phyloP scores from a whole-genome alignment of 2,888 invertebrate genomes.

The Tetragonula carbonaria region DNA sequence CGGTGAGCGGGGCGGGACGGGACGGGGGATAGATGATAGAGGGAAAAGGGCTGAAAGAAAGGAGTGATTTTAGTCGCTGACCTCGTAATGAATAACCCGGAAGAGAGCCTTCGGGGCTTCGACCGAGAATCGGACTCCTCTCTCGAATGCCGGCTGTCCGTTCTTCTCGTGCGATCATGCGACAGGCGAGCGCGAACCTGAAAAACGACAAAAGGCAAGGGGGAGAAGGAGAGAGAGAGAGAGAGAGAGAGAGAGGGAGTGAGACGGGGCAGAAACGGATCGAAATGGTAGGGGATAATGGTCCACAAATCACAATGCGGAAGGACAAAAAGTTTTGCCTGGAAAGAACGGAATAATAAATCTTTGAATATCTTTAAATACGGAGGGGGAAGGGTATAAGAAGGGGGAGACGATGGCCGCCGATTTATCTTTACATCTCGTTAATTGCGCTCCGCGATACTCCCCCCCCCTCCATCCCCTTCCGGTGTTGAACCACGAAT shows the following conservation, averaged over 20 bases:
- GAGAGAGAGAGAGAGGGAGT: neutral
- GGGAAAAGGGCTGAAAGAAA: constrained; percentile 49
- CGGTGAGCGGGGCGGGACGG: constrained; percentile 13
- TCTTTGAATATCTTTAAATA: constrained; percentile 71
- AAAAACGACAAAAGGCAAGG: neutral
- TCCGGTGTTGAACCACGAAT: no score
- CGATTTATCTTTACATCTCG: constrained; percentile 14
- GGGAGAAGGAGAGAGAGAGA: neutral
- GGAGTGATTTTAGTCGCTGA: constrained; percentile 64
- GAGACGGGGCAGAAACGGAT: neutral
- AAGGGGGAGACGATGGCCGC: neutral
- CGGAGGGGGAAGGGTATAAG: constrained; percentile 21
- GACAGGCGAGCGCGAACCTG: constrained; percentile 31
- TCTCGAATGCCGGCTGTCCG: constrained; percentile 41
- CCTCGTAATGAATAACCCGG: constrained; percentile 71
- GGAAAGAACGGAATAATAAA: constrained; percentile 64
- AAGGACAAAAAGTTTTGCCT: constrained; percentile 58
- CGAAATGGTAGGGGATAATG: constrained; percentile 57
- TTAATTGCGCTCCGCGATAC: neutral
- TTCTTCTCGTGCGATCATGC: constrained; percentile 53
- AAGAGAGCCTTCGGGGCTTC: constrained; percentile 69
- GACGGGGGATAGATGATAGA: constrained; percentile 7
- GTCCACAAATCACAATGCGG: constrained; percentile 68
- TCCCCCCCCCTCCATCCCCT: no score
- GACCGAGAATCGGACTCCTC: constrained; percentile 64